Percentiles rank a stretch among this genome's conserved stretches.
Conservation (phyloP, 2,113 vertebrate genomes). For the Scartelaos histophorus region DNA sequence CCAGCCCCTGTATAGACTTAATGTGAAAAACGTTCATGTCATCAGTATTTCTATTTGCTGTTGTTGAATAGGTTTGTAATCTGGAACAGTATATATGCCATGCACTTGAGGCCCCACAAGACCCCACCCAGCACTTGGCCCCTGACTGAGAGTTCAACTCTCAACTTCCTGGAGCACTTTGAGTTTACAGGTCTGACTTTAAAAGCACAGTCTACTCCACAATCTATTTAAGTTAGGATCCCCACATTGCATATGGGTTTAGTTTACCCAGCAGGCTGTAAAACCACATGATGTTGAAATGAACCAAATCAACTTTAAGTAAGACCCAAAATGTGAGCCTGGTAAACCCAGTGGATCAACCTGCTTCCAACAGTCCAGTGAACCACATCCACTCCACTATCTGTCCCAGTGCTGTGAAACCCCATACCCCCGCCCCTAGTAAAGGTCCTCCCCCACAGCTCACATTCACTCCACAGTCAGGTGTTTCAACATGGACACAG, state of each 20-base stretch:
- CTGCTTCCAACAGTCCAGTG: neutral
- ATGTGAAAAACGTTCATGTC: slow-evolving; percentile 70
- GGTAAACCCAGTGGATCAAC: neutral
- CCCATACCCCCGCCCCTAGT: neutral
- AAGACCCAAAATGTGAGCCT: neutral
- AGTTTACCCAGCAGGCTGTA: neutral
- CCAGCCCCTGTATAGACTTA: slow-evolving; percentile 69
- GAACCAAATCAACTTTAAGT: neutral
- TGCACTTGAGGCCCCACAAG: slow-evolving; percentile 38
- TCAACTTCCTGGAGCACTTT: slow-evolving; percentile 66
- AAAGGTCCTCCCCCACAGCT: neutral
- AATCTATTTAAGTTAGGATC: neutral
- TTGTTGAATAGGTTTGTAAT: slow-evolving; percentile 39
- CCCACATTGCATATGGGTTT: too few relatives aligned
- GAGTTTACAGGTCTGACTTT: slow-evolving; percentile 19
- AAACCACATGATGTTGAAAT: neutral
- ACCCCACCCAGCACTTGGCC: slow-evolving; percentile 70
- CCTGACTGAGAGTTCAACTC: slow-evolving; percentile 43
- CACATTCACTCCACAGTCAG: neutral
- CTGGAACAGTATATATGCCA: slow-evolving; percentile 44
- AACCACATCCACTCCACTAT: neutral
- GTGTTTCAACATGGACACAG: neutral
- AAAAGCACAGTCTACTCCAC: neutral
- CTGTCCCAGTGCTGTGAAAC: neutral
- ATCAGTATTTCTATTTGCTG: slow-evolving; percentile 62